Conservation (phyloP, 2,888 invertebrate genomes). For the Teleogryllus oceanicus region DNA sequence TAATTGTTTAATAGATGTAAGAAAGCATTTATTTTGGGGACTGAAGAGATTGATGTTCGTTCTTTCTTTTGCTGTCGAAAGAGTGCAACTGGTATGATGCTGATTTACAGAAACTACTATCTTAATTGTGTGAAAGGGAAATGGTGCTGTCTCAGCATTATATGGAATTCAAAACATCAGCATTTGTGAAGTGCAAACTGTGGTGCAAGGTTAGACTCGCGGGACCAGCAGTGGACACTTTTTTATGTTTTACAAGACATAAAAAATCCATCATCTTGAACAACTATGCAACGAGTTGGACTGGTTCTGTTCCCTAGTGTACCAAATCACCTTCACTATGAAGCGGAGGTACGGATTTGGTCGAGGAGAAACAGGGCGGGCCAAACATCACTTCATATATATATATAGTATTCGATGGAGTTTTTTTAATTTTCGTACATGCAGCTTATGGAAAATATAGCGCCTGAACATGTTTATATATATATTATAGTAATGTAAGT, state of each 20-base stretch:
- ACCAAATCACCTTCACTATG: not conserved
- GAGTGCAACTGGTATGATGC: conserved; percentile 19
- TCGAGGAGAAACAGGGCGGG: not conserved
- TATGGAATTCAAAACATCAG: not conserved
- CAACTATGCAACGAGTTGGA: conserved; percentile 22
- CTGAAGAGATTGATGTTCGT: conserved; percentile 18
- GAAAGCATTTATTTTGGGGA: conserved; percentile 32
- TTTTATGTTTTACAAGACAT: conserved; percentile 4
- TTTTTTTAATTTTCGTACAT: not conserved
- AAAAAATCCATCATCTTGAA: not conserved
- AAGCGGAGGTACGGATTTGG: not conserved
- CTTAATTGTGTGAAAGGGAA: conserved; percentile 19
- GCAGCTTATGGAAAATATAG: not conserved
- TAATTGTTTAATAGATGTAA: conserved; percentile 32
- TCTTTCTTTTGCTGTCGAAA: conserved; percentile 24
- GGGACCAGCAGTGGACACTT: conserved; percentile 33
- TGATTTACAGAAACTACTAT: conserved; percentile 3
- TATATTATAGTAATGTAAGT: conserved; percentile 28
- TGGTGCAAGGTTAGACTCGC: conserved; percentile 28
- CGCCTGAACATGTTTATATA: conserved; percentile 30
- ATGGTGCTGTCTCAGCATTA: conserved; percentile 2
- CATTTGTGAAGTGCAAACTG: conserved; percentile 24
- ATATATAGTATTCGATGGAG: conserved; percentile 4
- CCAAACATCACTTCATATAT: not conserved
- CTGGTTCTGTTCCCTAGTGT: conserved; percentile 9